A percentile compares a stretch with the other conserved stretches of the same genome.
Evolutionary conservation across 2,113 vertebrate species (phyloP).

Genomic region (Chionomys nivalis): DNA sequence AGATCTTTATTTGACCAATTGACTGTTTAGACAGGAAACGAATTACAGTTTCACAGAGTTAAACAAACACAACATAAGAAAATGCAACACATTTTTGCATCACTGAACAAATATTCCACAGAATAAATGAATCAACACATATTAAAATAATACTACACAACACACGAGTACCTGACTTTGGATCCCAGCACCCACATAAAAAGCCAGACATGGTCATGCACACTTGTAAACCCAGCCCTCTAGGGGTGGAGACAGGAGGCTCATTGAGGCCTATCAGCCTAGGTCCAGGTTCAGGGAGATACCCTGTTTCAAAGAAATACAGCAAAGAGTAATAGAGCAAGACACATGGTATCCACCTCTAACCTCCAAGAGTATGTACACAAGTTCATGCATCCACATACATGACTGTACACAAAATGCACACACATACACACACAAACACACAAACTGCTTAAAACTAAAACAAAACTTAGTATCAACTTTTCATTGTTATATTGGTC

Average conservation of each 20-base stretch:
- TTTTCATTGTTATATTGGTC: slow-evolving; percentile 44
- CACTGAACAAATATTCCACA: too few relatives aligned
- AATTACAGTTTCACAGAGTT: background rate
- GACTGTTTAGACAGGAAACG: background rate
- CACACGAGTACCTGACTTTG: background rate
- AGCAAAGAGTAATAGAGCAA: too few relatives aligned
- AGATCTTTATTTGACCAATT: background rate
- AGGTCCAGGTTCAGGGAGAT: background rate
- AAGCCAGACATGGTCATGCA: background rate
- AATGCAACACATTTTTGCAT: background rate
- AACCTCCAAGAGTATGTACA: background rate
- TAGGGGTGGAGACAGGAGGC: background rate
- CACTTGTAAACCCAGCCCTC: background rate
- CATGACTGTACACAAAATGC: too few relatives aligned
- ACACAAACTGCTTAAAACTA: background rate
- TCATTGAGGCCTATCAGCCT: too few relatives aligned
- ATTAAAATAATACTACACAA: background rate
- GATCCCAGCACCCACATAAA: background rate
- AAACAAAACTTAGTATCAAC: slow-evolving; percentile 12
- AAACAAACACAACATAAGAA: background rate
- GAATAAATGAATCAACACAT: too few relatives aligned
- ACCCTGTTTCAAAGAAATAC: background rate
- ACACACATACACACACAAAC: background rate
- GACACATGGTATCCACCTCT: background rate
- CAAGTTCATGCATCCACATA: too few relatives aligned